Conservation (phyloP, 2,888 invertebrate species). For the Drosophila melanosoma region DNA sequence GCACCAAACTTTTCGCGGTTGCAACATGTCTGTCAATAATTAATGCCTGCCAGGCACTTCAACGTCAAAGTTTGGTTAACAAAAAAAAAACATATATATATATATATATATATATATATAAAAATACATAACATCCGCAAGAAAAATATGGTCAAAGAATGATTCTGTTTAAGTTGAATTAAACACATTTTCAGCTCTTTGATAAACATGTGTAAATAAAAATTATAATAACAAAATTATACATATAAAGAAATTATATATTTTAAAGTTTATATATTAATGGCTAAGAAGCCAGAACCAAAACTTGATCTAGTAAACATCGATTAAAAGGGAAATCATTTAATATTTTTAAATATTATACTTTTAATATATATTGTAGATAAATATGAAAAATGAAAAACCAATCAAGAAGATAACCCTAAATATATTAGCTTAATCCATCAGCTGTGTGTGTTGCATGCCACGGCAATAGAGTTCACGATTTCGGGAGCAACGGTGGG, state of each 20-base stretch:
- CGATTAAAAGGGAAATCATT: neutral
- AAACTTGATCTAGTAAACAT: too few relatives aligned
- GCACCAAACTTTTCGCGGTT: constrained; percentile 58
- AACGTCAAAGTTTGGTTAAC: constrained; percentile 27
- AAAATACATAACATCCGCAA: neutral
- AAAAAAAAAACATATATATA: neutral
- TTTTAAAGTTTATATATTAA: neutral
- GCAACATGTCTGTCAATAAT: constrained; percentile 56
- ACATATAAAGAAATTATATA: too few relatives aligned
- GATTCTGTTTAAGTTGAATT: neutral
- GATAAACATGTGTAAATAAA: neutral
- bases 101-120: neutral
- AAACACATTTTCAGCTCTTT: neutral
- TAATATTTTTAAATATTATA: too few relatives aligned
- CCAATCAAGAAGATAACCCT: neutral
- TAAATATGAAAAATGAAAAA: neutral
- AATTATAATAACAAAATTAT: neutral
- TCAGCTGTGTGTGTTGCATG: constrained; percentile 14
- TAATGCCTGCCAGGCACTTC: constrained; percentile 43
- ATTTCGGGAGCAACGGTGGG: neutral
- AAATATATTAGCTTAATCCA: constrained; percentile 2
- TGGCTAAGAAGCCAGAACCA: neutral
- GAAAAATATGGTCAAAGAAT: neutral
- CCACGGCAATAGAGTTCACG: constrained; percentile 46
- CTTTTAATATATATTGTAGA: neutral